Percentiles rank a stretch among this genome's conserved stretches.
These are phyloP conservation scores for Anthrax anthrax DNA, from an alignment of 2,888 invertebrate genomes.

Conservation along the genomic window DNA sequence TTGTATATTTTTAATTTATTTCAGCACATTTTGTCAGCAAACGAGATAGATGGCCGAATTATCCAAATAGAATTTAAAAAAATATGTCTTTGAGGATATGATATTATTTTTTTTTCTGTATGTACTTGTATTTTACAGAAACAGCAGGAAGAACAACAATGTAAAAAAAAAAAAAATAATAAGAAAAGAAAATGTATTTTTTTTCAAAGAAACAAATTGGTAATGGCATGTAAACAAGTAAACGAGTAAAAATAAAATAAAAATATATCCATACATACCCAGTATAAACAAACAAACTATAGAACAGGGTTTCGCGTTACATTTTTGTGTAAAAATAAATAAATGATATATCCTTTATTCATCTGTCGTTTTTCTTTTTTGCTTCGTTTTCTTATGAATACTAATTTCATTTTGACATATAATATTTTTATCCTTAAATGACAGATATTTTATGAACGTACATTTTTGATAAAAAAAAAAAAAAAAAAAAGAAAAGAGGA, in stretches of 20 bases:
- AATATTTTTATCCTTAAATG: slow-evolving; percentile 10
- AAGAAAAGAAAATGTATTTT: too few relatives aligned
- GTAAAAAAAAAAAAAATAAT: too few relatives aligned
- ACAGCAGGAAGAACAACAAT: too few relatives aligned
- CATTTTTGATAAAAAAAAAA: background rate
- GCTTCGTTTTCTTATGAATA: slow-evolving; percentile 10
- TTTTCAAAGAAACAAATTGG: too few relatives aligned
- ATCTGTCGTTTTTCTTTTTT: too few relatives aligned
- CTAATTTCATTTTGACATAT: slow-evolving; percentile 12
- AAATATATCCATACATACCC: too few relatives aligned
- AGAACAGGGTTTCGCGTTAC: too few relatives aligned
- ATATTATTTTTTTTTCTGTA: slow-evolving; percentile 1
- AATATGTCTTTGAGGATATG: slow-evolving; percentile 8
- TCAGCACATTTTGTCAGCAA: slow-evolving; percentile 10
- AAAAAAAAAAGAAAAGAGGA: background rate
- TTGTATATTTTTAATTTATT: slow-evolving; percentile 8
- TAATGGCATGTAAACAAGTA: too few relatives aligned
- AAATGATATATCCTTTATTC: background rate
- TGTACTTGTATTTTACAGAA: too few relatives aligned
- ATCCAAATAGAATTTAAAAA: slow-evolving; percentile 14
- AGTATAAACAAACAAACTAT: too few relatives aligned
- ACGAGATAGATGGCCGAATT: slow-evolving; percentile 13
- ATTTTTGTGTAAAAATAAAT: too few relatives aligned
- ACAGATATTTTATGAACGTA: slow-evolving; percentile 4
- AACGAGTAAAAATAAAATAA: too few relatives aligned